These are phyloP conservation scores for Rhadina sibilatrix DNA, from an alignment of 2,113 vertebrate genomes.

Conservation along the genomic window DNA sequence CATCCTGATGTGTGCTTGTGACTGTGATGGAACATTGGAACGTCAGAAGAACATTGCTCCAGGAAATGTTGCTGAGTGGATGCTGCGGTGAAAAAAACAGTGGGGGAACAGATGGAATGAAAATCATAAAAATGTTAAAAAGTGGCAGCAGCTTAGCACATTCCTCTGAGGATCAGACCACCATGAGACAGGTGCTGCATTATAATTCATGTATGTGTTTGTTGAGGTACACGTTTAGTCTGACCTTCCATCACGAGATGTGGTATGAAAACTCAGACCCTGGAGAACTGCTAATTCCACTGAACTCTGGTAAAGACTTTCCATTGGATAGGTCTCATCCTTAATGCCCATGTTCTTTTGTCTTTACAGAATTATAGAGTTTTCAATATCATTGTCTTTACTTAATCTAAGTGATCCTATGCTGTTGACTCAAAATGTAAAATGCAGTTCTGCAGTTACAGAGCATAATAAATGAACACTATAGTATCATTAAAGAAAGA, in stretches of 20 bases:
- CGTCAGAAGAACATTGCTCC: background rate
- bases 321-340: background rate
- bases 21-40: background rate
- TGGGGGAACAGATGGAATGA: background rate
- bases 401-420: background rate
- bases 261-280: background rate
- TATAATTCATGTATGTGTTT: background rate
- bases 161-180: background rate
- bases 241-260: background rate
- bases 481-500: background rate
- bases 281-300: background rate
- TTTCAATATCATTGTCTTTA: background rate
- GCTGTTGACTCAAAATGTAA: background rate
- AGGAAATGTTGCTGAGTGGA: background rate
- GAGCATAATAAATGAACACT: background rate
- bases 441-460: background rate
- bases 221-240: background rate
- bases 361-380: background rate
- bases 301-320: background rate
- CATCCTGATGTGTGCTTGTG: background rate
- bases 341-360: background rate
- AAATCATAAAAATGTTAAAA: background rate
- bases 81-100: background rate
- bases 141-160: background rate
- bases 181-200: background rate